Evolutionary conservation across 2,888 invertebrate species (phyloP).

Genomic region (Neocrepidodera transversa): DNA sequence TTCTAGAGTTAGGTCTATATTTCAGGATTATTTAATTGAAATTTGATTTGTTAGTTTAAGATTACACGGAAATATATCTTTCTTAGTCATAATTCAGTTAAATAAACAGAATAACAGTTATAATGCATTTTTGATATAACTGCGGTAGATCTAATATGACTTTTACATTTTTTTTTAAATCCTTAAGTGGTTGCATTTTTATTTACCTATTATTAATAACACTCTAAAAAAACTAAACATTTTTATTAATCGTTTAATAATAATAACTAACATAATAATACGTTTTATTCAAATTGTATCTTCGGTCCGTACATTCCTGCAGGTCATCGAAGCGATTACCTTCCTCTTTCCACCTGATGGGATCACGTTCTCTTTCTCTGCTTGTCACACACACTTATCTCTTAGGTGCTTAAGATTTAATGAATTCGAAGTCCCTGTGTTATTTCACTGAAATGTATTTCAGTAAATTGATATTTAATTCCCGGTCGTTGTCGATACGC

Average conservation of each 20-base stretch:
- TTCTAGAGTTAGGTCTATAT: constrained; percentile 7
- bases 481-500: constrained; percentile 46
- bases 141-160: no score
- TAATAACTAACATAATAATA: constrained; percentile 20
- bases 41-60: constrained; percentile 18
- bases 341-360: constrained; percentile 41
- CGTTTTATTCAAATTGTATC: constrained; percentile 34
- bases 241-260: not conserved
- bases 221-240: no score
- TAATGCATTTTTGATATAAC: not conserved
- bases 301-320: constrained; percentile 48
- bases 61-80: constrained; percentile 16
- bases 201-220: no score
- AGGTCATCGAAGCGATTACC: constrained; percentile 50
- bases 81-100: constrained; percentile 1
- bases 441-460: constrained; percentile 53
- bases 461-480: constrained; percentile 56
- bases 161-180: no score
- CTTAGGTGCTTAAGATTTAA: constrained; percentile 53
- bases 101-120: not conserved
- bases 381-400: constrained; percentile 53
- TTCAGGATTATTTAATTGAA: constrained; percentile 17
- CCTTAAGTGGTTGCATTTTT: no score
- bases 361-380: constrained; percentile 43
- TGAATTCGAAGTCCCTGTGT: constrained; percentile 53